Base-by-base conservation (phyloP, 1,140 invertebrate species). In the Paraescarpia echinospica region DNA sequence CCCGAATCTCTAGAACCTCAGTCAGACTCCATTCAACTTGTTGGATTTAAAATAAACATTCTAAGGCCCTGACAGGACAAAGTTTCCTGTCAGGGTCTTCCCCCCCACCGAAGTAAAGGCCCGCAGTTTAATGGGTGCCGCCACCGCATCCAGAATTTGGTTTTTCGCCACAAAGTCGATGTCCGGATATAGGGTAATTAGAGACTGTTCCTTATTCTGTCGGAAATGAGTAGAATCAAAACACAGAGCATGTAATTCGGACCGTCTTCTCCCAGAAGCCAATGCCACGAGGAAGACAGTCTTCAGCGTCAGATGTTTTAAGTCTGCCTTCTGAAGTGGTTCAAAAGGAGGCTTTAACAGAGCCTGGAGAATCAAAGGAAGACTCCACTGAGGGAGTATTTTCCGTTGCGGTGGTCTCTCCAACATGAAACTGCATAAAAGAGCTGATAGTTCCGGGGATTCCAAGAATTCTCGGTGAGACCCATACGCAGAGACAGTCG, bases 231-330 rank as follows among this genome's bases (percentile, higher is more conserved):
- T 18, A 2, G 59, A 77, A 77, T 77, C 59, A 77, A 77, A 77
- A 77, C 59, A 77, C 59, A 90, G n/a, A 4, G 90, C 90, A 90
- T 90, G 90, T 12, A 90, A 35, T 22, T 90, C 90, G 2, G 34
- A 35, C 18, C 90, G 22, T 41, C 6, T 9, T 77, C 48, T 89
- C n/a, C 51, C 59, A 41, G 92, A 92, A 48, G 92, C 92, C 59
- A 92, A 77, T 48, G 92, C 92, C 34, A 89, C 14, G 9, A 92
- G n/a, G 35, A 89, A 92, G 48, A 92, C 48, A 0, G 92, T 77
- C 59, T 92, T 92, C 31, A 92, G n/a, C n/a, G 48, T 92, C 35
- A 92, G 12, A 59, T 34, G 77, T 88, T 92, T 92, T 8, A 92
- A 92, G 48, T 92, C 92, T 18, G 92, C 51, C 35, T 92, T 92